Evolutionary conservation across 2,888 invertebrate species (phyloP), one percentile per base, ranked within the genome.

Genomic region (Scaptomyza caliginosa): DNA sequence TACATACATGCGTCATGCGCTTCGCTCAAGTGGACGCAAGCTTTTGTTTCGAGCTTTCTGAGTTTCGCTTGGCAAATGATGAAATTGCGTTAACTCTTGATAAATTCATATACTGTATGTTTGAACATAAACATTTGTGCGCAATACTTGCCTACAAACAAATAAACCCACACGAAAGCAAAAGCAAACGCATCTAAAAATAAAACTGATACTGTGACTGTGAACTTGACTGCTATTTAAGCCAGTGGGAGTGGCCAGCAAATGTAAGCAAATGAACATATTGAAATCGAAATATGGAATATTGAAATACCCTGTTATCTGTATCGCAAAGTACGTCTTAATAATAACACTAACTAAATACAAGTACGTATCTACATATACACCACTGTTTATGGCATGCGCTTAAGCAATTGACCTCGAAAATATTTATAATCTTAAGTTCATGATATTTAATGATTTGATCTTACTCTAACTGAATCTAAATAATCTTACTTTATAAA

Each of bases 31-130:
- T 39, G 24, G 6, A 8, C 1, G 24, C 6, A 7, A 64, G 63
- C 63, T 64, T 64, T 64, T 36, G 28, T 10, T 19, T 11, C 0
- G 13, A 63, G 64, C 63, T 64, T 63, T 48, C 10, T 16, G 16
- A 11, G 6, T 23, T 10, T 1, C 6, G 28, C 26, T 7, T 16
- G 11, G n/a, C 4, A 43, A 32, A 24, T 54, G 16, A 64, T 17
- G 50, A 52, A 46, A 64, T 64, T 36, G 3, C 26, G 4, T 34
- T 24, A 24, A 11, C 16, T 11, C 17, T 30, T 43, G 28, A 17
- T 58, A 17, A 54, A 28, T 36, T 10, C 7, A 30, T 50, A 19
- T 28, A 38, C n/a, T 13, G 26, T 38, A 50, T 5, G 0, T 11
- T 2, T 10, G 13, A 2, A 5, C 3, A 34, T 0, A 4, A 17